These are phyloP conservation scores for Mayetiola destructor DNA, from an alignment of 2,888 invertebrate species.

Conservation along the genomic window DNA sequence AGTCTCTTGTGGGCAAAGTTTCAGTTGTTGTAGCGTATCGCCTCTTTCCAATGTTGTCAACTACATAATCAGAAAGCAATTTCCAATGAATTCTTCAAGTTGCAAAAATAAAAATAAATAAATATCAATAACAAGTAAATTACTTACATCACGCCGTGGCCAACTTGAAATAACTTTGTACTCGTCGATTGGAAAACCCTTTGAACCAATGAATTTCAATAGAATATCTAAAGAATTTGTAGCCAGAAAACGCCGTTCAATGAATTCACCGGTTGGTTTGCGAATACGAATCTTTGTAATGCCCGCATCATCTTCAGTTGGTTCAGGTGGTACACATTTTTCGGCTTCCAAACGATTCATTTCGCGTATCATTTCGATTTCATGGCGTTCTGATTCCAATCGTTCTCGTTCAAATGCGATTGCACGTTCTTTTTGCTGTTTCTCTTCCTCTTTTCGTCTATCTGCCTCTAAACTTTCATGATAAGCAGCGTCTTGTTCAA, in stretches of 20 bases:
- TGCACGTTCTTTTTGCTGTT: conserved; percentile 51
- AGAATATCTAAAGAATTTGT: conserved; percentile 44
- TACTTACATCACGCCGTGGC: conserved; percentile 89
- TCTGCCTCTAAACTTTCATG: conserved; percentile 62
- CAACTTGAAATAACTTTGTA: conserved; percentile 87
- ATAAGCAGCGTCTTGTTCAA: conserved; percentile 89
- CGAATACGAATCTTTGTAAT: conserved; percentile 67
- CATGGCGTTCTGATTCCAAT: conserved; percentile 57
- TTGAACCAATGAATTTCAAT: conserved; percentile 73
- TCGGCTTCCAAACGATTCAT: conserved; percentile 41
- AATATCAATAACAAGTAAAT: conserved; percentile 7
- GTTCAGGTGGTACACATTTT: conserved; percentile 58
- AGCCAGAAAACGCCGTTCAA: conserved; percentile 58
- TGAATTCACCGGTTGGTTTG: conserved; percentile 58
- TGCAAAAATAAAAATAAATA: conserved; percentile 14
- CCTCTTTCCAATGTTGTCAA: conserved; percentile 60
- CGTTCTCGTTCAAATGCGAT: conserved; percentile 56
- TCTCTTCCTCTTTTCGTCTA: conserved; percentile 78
- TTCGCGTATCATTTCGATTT: conserved; percentile 61
- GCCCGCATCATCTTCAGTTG: conserved; percentile 41
- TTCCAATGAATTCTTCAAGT: not conserved
- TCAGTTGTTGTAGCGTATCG: conserved; percentile 65
- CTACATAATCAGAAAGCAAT: conserved; percentile 37
- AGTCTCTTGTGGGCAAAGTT: conserved; percentile 87
- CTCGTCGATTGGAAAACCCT: conserved; percentile 74